Conservation (phyloP, 2,888 invertebrate species). For the Rhyacophila evoluta region DNA sequence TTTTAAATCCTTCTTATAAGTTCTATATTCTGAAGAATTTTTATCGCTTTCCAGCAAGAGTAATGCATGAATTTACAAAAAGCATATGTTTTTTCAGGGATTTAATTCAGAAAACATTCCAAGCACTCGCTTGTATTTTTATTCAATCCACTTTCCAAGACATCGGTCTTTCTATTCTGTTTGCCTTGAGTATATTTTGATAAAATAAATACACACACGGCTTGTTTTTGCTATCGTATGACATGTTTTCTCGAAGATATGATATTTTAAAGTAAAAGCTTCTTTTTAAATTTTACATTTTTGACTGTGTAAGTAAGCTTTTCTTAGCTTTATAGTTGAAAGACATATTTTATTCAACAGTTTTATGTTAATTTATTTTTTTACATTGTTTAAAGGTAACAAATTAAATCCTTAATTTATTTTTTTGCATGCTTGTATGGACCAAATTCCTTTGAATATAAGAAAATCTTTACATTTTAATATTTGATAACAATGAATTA, state of each 20-base stretch:
- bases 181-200: not conserved
- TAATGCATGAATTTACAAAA: not conserved
- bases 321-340: not conserved
- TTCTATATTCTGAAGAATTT: not conserved
- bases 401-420: too few relatives aligned
- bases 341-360: not conserved
- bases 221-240: not conserved
- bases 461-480: too few relatives aligned
- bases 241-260: not conserved
- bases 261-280: not conserved
- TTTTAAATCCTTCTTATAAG: too few relatives aligned
- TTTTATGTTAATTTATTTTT: too few relatives aligned
- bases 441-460: too few relatives aligned
- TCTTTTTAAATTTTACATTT: not conserved
- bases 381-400: too few relatives aligned
- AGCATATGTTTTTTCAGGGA: not conserved
- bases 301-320: not conserved
- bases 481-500: too few relatives aligned
- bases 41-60: not conserved
- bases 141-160: slow-evolving; percentile 11
- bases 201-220: slow-evolving; percentile 5
- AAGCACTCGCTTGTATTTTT: not conserved
- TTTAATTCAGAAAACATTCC: not conserved
- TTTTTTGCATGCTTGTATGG: too few relatives aligned
- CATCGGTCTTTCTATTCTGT: slow-evolving; percentile 3